A percentile compares a stretch with the other conserved stretches of the same genome.
Conservation (phyloP, 2,797 vertebrate species). For the Gymnopithys bicolor region DNA sequence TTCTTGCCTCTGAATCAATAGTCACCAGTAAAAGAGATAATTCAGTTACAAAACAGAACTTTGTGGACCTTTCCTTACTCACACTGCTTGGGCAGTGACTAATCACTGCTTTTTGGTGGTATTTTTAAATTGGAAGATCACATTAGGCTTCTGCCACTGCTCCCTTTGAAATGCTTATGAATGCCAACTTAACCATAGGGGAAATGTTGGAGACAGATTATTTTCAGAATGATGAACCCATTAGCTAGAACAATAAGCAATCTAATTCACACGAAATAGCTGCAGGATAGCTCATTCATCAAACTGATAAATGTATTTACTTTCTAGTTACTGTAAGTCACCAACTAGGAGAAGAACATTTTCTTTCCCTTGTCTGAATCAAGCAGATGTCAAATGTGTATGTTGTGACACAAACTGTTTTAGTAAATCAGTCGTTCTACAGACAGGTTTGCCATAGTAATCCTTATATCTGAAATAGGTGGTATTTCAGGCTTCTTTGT, state of each 20-base stretch:
- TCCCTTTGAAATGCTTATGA: background rate
- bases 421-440: background rate
- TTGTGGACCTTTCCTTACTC: conserved; percentile 23
- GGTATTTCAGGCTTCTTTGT: background rate
- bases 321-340: conserved; percentile 33
- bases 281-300: conserved; percentile 44
- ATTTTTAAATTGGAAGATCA: conserved; percentile 44
- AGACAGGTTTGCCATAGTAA: background rate
- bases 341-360: background rate
- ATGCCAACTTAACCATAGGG: conserved; percentile 13
- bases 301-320: conserved; percentile 49
- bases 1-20: conserved; percentile 28
- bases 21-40: background rate
- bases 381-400: background rate
- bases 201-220: conserved; percentile 29
- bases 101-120: conserved; percentile 20
- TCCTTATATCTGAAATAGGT: background rate
- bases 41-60: conserved; percentile 10
- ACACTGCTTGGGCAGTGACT: conserved; percentile 13
- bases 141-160: background rate
- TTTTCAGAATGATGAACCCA: conserved; percentile 49
- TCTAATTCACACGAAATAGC: conserved; percentile 20
- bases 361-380: background rate
- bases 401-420: background rate
- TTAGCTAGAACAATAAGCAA: conserved; percentile 53